Base-by-base conservation (phyloP, 2,888 invertebrate species). In the Acrobasis suavella region DNA sequence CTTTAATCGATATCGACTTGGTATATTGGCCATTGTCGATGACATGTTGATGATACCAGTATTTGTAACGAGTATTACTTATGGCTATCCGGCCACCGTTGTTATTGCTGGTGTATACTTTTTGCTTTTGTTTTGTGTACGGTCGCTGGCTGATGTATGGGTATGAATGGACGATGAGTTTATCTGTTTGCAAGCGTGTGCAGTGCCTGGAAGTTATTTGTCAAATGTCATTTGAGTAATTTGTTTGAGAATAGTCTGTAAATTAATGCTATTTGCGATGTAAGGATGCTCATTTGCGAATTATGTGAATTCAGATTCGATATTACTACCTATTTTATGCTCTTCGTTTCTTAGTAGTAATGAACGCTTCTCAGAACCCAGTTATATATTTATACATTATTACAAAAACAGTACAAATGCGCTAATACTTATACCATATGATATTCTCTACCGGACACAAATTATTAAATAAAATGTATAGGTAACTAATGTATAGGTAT, bases 31-130 rank as follows among this genome's bases (percentile, higher is more conserved):
- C 46, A 46, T 52, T 52, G 14, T 22, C 42, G 42, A n/a, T 56
- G 56, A 56, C 56, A 56, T 22, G 56, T 56, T 56, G 56, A 56
- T 56, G 39, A 56, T 56, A 56, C 42, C 42, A 42, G 38, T 60
- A 60, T 60, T 59, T 59, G 50, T 50, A 42, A 56, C 56, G 17
- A 50, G 59, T 38, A 60, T 39, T 60, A 50, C 59, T 60, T 60
- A 60, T 38, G 15, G 32, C 22, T 51, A n/a, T 51, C 50, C 39
- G n/a, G 51, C 12, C 60, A 51, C 38, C 50, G 50, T 37, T 38
- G 50, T 59, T 58, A 7, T 38, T 22, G 58, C n/a, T 8, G n/a
- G 15, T 15, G n/a, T 7, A 32, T 6, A 32, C 32, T 32, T 59
- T 50, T 38, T 39, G n/a, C 17, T 56, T 56, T 56, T 56, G 17